Evolutionary conservation across 2,888 invertebrate species (phyloP).

Genomic region (Diarsia dahlii): DNA sequence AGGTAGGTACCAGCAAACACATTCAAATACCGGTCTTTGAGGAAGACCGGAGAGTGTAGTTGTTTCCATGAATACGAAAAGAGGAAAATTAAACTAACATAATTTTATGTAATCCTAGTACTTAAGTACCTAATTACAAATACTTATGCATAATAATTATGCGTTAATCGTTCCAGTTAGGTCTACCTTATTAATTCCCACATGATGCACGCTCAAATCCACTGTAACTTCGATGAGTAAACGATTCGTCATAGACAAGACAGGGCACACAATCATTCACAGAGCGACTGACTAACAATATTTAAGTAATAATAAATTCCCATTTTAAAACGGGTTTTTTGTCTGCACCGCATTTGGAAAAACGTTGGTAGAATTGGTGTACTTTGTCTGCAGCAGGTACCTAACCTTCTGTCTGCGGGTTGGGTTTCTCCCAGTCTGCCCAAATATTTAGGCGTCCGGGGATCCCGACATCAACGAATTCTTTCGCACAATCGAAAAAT

Average conservation of each 20-base stretch:
- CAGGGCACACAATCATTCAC: not conserved
- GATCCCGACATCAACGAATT: slow-evolving; percentile 1
- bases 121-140: too few species aligned
- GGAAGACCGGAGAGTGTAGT: too few species aligned
- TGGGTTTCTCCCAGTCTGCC: slow-evolving; percentile 29
- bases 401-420: slow-evolving; percentile 2
- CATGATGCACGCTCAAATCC: slow-evolving; percentile 13
- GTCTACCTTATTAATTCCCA: not conserved
- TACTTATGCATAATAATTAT: slow-evolving; percentile 23
- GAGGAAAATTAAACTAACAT: not conserved
- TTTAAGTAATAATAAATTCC: slow-evolving; percentile 52
- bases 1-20: not conserved
- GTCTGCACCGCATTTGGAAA: slow-evolving; percentile 18
- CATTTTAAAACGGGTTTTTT: slow-evolving; percentile 45
- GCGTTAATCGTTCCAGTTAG: not conserved
- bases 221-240: slow-evolving; percentile 26
- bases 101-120: slow-evolving; percentile 10
- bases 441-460: slow-evolving; percentile 10
- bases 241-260: slow-evolving; percentile 43
- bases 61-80: slow-evolving; percentile 7
- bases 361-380: not conserved
- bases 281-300: slow-evolving; percentile 50
- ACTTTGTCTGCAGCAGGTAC: slow-evolving; percentile 10
- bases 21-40: too few species aligned
- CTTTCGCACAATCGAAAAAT: not conserved